Base-by-base conservation (phyloP, 2,113 vertebrate genomes). In the Tetrax tetrax region DNA sequence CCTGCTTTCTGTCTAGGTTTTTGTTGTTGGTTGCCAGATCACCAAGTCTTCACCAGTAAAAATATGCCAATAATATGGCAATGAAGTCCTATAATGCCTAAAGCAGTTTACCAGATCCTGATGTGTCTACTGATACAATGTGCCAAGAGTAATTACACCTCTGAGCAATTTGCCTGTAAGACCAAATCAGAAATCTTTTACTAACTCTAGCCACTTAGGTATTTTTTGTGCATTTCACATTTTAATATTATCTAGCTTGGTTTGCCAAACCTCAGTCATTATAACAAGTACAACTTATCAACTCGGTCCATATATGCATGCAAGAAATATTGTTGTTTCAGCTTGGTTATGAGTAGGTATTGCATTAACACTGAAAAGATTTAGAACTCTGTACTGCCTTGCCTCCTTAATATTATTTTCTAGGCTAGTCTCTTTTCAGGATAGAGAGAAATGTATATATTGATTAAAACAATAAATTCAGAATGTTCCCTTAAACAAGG, bases 1-100 rank as follows among this genome's bases (percentile, higher is more conserved):
- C 60, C 77, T 93, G 64, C 38, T 89, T 93, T 96, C 89, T 81
- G 72, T 93, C 64, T 87, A 66, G 41, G 8, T 65, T 94, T 95
- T 83, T 94, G 35, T 14, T 77, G 81, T 74, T 94, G 54, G 54
- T 63, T 77, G 74, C 22, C 51, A 59, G 77, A 51, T 81, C 77
- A 91, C 38, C 50, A 88, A 57, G 16, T 83, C 83, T 83, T 87
- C 70, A 77, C 76, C 69, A 89, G 56, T 50, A 47, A 94, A 91
- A 89, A 70, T 65, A 37, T 50, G 28, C 24, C 71, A 86, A 72
- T 80, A 64, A 86, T 66, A 71, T 23, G 57, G 23, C 66, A 65
- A 29, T 29, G 59, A 89, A 86, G 31, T 57, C 57, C 47, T 54
- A 15, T 18, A 38, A 74, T 37, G 47, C 81, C 69, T 83, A 91